Percentiles rank a stretch among this genome's conserved stretches.
Evolutionary conservation across 1,140 invertebrate species (phyloP).

Genomic region (Cotesia glomerata): DNA sequence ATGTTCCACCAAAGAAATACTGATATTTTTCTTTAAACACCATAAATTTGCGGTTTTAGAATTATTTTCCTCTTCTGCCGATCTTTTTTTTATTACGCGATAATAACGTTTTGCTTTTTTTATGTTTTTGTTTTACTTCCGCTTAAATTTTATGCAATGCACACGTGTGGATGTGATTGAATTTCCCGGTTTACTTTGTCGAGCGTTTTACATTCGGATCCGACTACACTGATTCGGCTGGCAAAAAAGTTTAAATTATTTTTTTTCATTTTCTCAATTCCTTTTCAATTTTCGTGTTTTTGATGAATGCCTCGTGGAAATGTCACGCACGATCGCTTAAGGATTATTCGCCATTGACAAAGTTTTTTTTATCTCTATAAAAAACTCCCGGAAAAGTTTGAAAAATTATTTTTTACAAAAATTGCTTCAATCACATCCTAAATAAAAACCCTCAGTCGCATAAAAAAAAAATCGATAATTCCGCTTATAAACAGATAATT

Average conservation of each 20-base stretch:
- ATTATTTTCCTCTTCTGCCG: neutral
- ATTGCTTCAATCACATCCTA: neutral
- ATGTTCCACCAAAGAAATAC: neutral
- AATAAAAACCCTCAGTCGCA: neutral
- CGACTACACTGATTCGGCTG: neutral
- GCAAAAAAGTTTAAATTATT: neutral
- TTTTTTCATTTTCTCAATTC: neutral
- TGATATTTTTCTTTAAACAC: too few relatives aligned
- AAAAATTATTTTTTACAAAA: neutral
- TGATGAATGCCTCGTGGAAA: slow-evolving; percentile 21
- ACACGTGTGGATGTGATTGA: too few relatives aligned
- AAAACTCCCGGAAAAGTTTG: neutral
- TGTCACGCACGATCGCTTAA: slow-evolving; percentile 5
- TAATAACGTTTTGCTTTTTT: too few relatives aligned
- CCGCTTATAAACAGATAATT: too few relatives aligned
- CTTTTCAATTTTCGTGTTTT: slow-evolving; percentile 20
- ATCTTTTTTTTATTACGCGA: neutral
- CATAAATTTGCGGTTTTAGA: too few relatives aligned
- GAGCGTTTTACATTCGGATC: neutral
- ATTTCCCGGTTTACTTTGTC: too few relatives aligned
- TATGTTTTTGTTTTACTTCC: too few relatives aligned
- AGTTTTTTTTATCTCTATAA: neutral
- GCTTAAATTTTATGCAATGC: too few relatives aligned
- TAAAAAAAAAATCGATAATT: too few relatives aligned
- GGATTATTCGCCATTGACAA: neutral